phyloP scores from a whole-genome alignment of 2,113 vertebrate genomes.

The Serinus canaria region DNA sequence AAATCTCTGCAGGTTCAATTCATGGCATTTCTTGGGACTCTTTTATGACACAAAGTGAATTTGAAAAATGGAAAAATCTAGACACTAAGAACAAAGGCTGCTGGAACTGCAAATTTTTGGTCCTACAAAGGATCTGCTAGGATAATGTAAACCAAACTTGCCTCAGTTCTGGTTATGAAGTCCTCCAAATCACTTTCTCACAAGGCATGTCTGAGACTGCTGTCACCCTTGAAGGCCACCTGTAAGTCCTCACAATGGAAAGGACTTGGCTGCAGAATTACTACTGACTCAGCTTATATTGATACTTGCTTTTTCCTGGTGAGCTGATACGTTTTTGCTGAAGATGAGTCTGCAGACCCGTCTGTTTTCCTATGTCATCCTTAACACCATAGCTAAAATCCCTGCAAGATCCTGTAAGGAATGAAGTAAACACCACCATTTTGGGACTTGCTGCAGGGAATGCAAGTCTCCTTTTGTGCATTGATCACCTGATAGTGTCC shows the following conservation, averaged over 20 bases:
- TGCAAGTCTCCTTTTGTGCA: not conserved
- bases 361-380: not conserved
- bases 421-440: not conserved
- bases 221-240: not conserved
- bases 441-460: not conserved
- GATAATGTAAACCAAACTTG: not conserved
- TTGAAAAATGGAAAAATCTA: not conserved
- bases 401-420: not conserved
- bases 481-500: not conserved
- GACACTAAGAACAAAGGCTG: not conserved
- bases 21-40: not conserved
- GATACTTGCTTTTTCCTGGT: not conserved
- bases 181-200: not conserved
- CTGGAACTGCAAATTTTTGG: not conserved
- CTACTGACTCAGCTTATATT: not conserved
- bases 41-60: not conserved
- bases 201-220: not conserved
- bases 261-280: not conserved
- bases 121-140: not conserved
- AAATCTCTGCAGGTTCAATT: not conserved
- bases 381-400: not conserved
- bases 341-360: not conserved
- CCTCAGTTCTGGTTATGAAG: not conserved
- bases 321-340: not conserved
- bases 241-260: not conserved